A percentile compares a stretch with the other conserved stretches of the same genome.
Conservation (phyloP, 2,113 vertebrate species). For the Mustela nigripes region DNA sequence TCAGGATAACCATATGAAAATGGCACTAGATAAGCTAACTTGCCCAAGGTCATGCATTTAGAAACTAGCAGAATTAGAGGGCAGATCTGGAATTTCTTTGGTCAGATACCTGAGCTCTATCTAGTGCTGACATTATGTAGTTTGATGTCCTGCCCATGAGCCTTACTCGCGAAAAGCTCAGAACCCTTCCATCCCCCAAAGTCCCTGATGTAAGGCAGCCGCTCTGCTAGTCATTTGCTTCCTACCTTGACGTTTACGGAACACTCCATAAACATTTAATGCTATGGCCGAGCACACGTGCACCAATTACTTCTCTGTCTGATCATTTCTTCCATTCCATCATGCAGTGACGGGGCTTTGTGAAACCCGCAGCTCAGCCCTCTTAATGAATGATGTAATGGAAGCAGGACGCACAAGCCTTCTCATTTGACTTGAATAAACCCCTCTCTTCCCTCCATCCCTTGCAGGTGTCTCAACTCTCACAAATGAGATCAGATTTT, state of each 20-base stretch:
- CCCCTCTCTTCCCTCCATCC: neutral
- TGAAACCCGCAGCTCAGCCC: neutral
- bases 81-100: neutral
- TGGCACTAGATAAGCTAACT: neutral
- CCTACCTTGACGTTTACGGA: neutral
- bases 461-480: slow-evolving; percentile 64
- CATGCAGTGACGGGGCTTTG: neutral
- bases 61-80: neutral
- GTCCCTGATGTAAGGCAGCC: neutral
- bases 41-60: neutral
- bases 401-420: slow-evolving; percentile 15
- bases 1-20: neutral
- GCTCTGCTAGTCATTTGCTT: neutral
- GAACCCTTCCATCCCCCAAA: neutral
- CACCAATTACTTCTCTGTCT: slow-evolving; percentile 23
- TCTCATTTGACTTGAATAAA: slow-evolving; percentile 43
- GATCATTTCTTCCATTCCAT: slow-evolving; percentile 67
- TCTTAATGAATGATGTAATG: slow-evolving; percentile 54
- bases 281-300: neutral
- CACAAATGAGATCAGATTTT: slow-evolving; percentile 70
- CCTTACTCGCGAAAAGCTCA: neutral
- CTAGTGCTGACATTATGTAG: neutral
- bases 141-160: neutral
- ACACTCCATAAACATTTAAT: slow-evolving; percentile 29
- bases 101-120: neutral